Evolutionary conservation across 2,888 invertebrate genomes (phyloP), one percentile per base, ranked within the genome.

Genomic region (Pterostichus madidus): DNA sequence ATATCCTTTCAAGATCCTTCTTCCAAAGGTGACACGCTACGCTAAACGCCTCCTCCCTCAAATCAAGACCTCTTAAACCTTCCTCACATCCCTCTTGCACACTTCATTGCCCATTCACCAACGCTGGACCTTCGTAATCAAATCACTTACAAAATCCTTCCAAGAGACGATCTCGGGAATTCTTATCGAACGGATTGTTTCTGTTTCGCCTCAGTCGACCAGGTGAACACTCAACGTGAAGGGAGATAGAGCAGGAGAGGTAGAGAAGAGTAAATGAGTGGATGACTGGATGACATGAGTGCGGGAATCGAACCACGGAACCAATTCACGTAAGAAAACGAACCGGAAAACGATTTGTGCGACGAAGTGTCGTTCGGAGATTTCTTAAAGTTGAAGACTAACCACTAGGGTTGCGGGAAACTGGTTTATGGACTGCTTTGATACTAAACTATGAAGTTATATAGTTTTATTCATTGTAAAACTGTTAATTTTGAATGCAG

Each of bases 151-250:
- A 17, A 17, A 56, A 56, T 56, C 56, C 24, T 17, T 56, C 56
- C 24, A 17, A 8, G 11, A n/a, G 49, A 11, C 49, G 17, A 17
- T 56, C 56, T 56, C 13, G 56, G 39, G 5, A 44, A 71, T 71
- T 71, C 68, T 71, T 52, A 75, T 75, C 75, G 75, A 49, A 64
- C 64, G 64, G 35, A 75, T 75, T 71, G 68, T 71, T 71, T 71
- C 68, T 71, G 68, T 39, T 44, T 39, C 64, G 17, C n/a, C 15
- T 44, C 31, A 75, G 31, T 31, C 13, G 31, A n/a, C 32, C 32
- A 49, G 13, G 49, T 24, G 75, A 15, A 13, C 32, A 7, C 1
- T 64, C 35, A 13, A 11, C 35, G 31, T 32, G 2, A 32, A 32
- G 10, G 64, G 5, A 64, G n/a, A 13, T 13, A 11, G 11, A 13